phyloP scores from a whole-genome alignment of 2,797 vertebrate genomes.

The Myotis vivesi region DNA sequence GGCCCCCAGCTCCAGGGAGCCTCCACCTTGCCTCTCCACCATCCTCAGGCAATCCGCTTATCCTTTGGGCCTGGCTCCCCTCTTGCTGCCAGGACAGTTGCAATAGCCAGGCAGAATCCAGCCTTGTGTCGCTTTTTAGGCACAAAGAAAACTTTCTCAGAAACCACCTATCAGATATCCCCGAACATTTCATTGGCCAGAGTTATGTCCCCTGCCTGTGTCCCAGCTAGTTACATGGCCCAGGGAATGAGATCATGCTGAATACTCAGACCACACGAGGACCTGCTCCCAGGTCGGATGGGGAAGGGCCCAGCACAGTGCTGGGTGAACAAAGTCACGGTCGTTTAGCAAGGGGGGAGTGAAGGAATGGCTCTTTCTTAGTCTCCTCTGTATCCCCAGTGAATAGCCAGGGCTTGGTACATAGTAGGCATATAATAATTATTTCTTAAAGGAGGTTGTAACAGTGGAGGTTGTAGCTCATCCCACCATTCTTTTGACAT shows the following conservation, averaged over 20 bases:
- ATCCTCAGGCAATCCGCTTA: rapidly evolving
- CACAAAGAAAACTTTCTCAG: not conserved
- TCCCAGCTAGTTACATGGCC: not conserved
- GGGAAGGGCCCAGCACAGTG: not conserved
- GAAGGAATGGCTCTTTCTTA: too few relatives aligned
- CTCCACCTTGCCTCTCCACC: not conserved
- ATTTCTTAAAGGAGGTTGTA: not conserved
- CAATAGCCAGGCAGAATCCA: not conserved
- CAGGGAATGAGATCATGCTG: not conserved
- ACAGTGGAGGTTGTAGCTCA: not conserved
- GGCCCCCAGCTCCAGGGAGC: not conserved
- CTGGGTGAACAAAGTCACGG: not conserved
- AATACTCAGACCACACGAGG: too few relatives aligned
- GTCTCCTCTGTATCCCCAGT: not conserved
- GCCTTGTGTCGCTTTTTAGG: not conserved
- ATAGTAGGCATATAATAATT: not conserved
- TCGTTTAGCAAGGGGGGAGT: not conserved
- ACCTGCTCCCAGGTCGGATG: rapidly evolving
- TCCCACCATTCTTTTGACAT: not conserved
- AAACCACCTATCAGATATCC: not conserved
- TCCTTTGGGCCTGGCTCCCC: not conserved
- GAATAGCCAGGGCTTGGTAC: not conserved
- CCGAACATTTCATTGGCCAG: not conserved
- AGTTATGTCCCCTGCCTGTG: not conserved
- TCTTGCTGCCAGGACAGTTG: not conserved